Evolutionary conservation across 2,113 vertebrate species (phyloP), one percentile per base, ranked within the genome.

Genomic region (Campylorhamphus procurvoides): DNA sequence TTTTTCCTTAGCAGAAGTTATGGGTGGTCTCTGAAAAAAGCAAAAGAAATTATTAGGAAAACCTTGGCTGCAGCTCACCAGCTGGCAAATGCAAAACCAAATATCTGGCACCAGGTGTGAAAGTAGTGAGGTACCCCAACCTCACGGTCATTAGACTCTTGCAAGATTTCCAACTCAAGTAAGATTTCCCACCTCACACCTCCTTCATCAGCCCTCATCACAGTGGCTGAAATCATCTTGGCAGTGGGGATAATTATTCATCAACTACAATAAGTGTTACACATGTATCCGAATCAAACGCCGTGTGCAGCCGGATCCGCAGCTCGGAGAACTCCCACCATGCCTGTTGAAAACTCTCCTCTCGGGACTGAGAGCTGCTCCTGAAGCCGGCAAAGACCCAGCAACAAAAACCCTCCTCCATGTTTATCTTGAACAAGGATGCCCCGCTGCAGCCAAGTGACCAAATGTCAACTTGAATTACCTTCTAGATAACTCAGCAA

Each of bases 151-250:
- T 96, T 91, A 92, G 79, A 92, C 23, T 35, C 50, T 53, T 93
- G 93, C 94, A 95, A 68, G 78, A 89, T 85, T 95, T 97, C 93
- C 94, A 96, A 81, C 80, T 67, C 92, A 37, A 95, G 84, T 96
- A 96, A 95, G 94, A 92, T 55, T 93, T 97, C 96, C 80, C 78
- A 76, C 35, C 69, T 97, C 94, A 95, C 96, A 96, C 94, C 95
- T 97, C 94, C 90, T 97, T 84, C 95, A 89, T 97, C 96, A 96
- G 89, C 78, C 86, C 47, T 88, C 93, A 77, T 97, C 90, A 64
- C 59, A 12, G 49, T 12, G 50, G 82, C 59, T 97, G 97, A 95
- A 96, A 95, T 60, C 14, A 86, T 84, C 84, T 94, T 97, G 97
- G 96, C 97, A 97, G 50, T 0, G 2, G 29, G 63, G 68, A 77